phyloP scores from a whole-genome alignment of 2,113 vertebrate genomes.

The Diadophis punctatus region DNA sequence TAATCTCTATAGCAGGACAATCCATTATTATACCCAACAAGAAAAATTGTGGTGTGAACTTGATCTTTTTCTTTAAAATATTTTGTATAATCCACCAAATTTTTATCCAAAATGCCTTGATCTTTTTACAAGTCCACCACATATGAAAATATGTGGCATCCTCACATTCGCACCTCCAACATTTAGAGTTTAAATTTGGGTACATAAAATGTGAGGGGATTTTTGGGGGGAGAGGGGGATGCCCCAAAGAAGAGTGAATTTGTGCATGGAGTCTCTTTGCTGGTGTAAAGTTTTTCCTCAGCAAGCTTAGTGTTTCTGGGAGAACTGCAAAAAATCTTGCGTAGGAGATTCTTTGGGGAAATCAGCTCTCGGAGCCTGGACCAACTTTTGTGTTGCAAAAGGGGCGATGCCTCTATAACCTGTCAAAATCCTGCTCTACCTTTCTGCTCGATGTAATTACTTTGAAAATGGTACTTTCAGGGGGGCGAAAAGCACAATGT shows the following conservation, averaged over 20 bases:
- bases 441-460: slow-evolving; percentile 16
- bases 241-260: neutral
- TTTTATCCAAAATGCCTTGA: no score
- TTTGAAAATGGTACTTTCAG: slow-evolving; percentile 16
- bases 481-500: neutral
- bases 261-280: neutral
- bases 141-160: no score
- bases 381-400: neutral
- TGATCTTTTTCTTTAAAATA: no score
- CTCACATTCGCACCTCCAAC: no score
- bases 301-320: neutral
- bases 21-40: no score
- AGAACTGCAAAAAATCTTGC: neutral
- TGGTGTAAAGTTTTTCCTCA: neutral
- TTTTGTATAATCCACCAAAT: no score
- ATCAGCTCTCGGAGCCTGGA: neutral
- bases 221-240: neutral
- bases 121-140: no score
- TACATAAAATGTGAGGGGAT: no score
- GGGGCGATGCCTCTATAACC: neutral
- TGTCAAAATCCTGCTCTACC: neutral
- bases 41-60: no score
- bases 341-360: neutral
- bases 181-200: no score
- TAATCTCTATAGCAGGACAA: no score